These are phyloP conservation scores for Neoseiulus cucumeris DNA, from an alignment of 1,140 invertebrate species.

Conservation along the genomic window DNA sequence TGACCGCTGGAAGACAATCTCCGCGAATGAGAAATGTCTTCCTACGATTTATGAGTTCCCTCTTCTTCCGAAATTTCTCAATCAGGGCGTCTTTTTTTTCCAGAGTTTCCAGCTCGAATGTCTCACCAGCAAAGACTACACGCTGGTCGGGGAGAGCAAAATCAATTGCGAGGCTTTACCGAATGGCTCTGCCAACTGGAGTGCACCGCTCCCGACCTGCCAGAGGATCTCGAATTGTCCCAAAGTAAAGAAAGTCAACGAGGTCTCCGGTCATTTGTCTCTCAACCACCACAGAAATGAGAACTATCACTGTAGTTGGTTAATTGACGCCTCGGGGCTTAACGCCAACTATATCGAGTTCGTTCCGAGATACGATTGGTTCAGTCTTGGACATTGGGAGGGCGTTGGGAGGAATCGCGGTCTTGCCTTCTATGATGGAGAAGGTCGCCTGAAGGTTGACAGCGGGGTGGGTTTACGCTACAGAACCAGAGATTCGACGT, in stretches of 20 bases:
- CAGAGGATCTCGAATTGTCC: background rate
- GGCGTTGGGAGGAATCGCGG: background rate
- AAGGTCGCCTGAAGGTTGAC: background rate
- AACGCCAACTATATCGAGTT: background rate
- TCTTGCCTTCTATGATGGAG: background rate
- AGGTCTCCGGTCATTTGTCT: background rate
- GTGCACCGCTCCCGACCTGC: background rate
- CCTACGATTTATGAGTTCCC: too few relatives aligned
- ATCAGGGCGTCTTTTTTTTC: background rate
- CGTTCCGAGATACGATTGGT: background rate
- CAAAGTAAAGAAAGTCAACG: background rate
- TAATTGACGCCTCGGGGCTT: background rate
- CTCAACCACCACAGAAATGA: background rate
- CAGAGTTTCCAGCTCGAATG: background rate
- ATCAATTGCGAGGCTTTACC: background rate
- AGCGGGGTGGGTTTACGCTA: background rate
- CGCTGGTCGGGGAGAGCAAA: background rate
- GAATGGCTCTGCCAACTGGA: background rate
- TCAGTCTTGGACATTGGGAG: background rate
- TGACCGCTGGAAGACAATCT: too few relatives aligned
- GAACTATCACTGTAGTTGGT: background rate
- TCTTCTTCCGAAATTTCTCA: too few relatives aligned
- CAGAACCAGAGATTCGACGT: background rate
- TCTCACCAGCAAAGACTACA: background rate
- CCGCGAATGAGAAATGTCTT: too few relatives aligned